Base-by-base conservation (phyloP, 2,888 invertebrate species). In the Protonemura montana region DNA sequence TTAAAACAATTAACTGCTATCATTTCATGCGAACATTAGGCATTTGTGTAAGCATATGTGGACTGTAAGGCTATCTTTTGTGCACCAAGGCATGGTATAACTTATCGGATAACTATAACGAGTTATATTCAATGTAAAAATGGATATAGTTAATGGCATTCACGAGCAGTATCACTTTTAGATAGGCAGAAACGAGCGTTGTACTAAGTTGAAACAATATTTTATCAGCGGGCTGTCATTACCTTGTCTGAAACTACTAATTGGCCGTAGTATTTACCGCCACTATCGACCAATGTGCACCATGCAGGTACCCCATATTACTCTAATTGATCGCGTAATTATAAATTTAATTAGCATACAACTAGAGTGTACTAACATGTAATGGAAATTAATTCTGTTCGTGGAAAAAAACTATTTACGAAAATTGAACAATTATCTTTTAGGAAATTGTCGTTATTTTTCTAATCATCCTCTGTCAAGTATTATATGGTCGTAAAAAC, bases 221-320 rank as follows among this genome's bases (percentile, higher is more conserved):
- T 81, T 81, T 81, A 81, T 81, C 81, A 29, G 27, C 59, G 59
- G 30, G 30, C 81, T 81, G 81, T 81, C 81, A 81, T 30, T 81
- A 81, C 29, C 81, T 81, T 81, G 81, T 81, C 81, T 29, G 81
- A 21, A 59, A 29, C 30, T 3, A 30, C 81, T 81, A 81, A 81
- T 81, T 81, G 81, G 30, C 29, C 81, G 7, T 30, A 81, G 81
- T 81, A 81, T 30, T 30, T 81, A 30, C 81, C 30, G 30, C 81
- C 81, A 30, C 29, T 81, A 59, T 59, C 59, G 59, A 59, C 13
- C 13, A 59, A 59, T 21, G 59, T 59, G 59, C 59, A 59, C 59
- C 21, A 59, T 59, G 59, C 59, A 59, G 59, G 59, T 59, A 59
- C 59, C 59, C 59, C 59, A 59, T 21, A 59, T 59, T 59, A 59